phyloP scores from a whole-genome alignment of 2,797 vertebrate genomes.

The Lepidocolaptes lacrymiger region DNA sequence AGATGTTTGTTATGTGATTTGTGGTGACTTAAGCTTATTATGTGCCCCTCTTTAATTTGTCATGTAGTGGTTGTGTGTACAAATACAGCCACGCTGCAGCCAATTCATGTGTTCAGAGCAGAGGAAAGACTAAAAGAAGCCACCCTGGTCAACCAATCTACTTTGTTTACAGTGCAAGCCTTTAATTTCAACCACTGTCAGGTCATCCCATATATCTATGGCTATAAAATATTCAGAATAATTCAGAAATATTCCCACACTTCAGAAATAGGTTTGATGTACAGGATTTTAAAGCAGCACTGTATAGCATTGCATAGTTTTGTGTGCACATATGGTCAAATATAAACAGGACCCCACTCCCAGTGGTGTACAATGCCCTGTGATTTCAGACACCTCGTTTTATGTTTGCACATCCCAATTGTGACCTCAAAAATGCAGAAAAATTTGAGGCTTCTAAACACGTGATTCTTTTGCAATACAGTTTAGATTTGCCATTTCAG shows the following conservation, averaged over 20 bases:
- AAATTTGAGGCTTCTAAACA: background rate
- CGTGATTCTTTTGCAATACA: background rate
- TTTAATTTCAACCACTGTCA: background rate
- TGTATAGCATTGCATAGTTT: rapidly evolving
- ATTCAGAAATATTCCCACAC: background rate
- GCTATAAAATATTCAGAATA: background rate
- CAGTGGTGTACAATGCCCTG: background rate
- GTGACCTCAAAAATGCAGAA: background rate
- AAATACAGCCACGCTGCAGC: background rate
- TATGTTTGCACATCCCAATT: background rate
- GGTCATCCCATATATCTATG: background rate
- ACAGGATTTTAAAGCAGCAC: background rate
- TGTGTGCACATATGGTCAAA: background rate
- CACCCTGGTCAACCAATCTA: background rate
- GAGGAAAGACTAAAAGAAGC: background rate
- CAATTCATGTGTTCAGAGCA: background rate
- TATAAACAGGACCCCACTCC: background rate
- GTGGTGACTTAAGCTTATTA: constrained; percentile 17
- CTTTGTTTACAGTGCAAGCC: background rate
- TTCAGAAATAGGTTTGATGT: background rate
- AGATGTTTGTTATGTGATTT: constrained; percentile 28
- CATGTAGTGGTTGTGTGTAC: background rate
- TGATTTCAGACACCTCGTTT: background rate
- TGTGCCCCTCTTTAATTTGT: constrained; percentile 20
- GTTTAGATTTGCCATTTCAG: background rate